Conservation (phyloP, 2,888 invertebrate genomes). For the Hypena proboscidalis region DNA sequence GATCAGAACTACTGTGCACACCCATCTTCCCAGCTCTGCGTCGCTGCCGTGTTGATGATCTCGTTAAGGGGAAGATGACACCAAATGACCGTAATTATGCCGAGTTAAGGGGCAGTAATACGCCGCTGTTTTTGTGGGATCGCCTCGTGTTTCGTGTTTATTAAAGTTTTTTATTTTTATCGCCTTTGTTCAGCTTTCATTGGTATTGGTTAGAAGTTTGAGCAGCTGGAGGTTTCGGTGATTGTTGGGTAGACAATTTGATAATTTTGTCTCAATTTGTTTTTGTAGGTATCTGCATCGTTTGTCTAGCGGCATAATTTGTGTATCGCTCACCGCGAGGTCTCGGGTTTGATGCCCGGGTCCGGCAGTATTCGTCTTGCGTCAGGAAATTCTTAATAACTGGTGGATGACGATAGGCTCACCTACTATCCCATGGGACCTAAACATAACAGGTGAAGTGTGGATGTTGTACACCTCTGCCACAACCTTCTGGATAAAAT, state of each 20-base stretch:
- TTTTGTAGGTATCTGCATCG: too few relatives aligned
- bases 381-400: too few relatives aligned
- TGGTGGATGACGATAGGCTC: too few relatives aligned
- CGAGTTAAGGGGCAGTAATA: constrained; percentile 73
- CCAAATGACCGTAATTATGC: constrained; percentile 79
- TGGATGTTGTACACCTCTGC: too few relatives aligned
- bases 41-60: constrained; percentile 63
- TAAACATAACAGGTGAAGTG: too few relatives aligned
- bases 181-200: constrained; percentile 62
- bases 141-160: constrained; percentile 68
- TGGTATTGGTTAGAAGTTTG: constrained; percentile 45
- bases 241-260: background rate
- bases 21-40: constrained; percentile 47
- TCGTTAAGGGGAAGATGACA: constrained; percentile 81
- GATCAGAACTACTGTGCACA: constrained; percentile 25
- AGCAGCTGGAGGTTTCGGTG: constrained; percentile 9
- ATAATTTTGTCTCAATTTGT: background rate
- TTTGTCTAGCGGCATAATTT: too few relatives aligned
- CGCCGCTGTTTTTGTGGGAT: constrained; percentile 66
- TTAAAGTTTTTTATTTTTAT: constrained; percentile 76
- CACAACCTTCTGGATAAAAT: too few relatives aligned
- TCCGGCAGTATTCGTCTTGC: too few relatives aligned
- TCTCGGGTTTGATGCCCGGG: too few relatives aligned
- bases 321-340: too few relatives aligned
- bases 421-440: too few relatives aligned